Evolutionary conservation across 2,888 invertebrate genomes (phyloP), one percentile per base, ranked within the genome.

Genomic region (Masnerella sp.): DNA sequence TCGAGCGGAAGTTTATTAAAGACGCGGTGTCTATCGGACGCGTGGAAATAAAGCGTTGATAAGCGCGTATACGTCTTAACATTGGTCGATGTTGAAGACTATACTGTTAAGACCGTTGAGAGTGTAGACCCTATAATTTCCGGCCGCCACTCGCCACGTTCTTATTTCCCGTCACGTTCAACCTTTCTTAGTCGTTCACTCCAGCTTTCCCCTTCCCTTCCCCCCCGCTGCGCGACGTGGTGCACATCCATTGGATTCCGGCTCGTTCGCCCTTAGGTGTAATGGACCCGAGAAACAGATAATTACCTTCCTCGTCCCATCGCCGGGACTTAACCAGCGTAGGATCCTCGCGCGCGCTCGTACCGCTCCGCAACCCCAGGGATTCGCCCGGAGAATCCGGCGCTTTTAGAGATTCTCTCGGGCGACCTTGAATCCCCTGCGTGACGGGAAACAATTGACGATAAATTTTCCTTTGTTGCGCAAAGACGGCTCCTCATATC

Each of bases 81-180:
- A 71, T 51, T 43, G 45, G 62, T 49, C 47, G 62, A 62, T 54
- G 49, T 40, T 22, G 62, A 58, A 58, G 65, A 45, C 58, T 75
- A 45, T 61, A 72, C 61, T 65, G 65, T 62, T 69, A 73, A 61
- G 75, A 69, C 49, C 45, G 56, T 49, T 58, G 62, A 62, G 62
- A 67, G 64, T 76, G 78, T 81, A 80, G 82, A 82, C 82, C 81
- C 81, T 81, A 84, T 85, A 86, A 86, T 86, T 86, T 86, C 86
- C 86, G 84, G 82, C 79, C 81, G 82, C 81, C 82, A 81, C 82
- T 83, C 82, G 83, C 78, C 80, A 82, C 82, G 81, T 83, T 86
- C 83, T 85, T 85, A 85, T 85, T 86, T 85, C 85, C 86, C 84
- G 85, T 84, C 85, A 86, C 85, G 85, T 85, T 80, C 78, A 74